Conservation (phyloP, 2,888 invertebrate species). For the Neuroscelio doddi region DNA sequence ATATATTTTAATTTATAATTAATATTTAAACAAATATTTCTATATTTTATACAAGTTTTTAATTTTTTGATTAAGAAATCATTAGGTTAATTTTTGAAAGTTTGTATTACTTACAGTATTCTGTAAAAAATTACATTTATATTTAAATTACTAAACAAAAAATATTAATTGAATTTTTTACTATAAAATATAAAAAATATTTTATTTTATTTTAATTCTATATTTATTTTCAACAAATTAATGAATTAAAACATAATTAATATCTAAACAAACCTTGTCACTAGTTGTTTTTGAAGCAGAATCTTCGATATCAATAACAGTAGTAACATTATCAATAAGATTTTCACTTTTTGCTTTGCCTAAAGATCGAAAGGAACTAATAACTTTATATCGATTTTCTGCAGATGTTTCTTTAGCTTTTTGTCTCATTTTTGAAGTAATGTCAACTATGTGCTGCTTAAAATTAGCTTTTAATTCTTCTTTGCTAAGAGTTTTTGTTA, state of each 20-base stretch:
- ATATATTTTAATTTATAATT: no score
- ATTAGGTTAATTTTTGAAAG: no score
- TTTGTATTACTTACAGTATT: no score
- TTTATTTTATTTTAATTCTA: no score
- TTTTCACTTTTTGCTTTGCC: conserved; percentile 52
- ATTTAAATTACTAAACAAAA: no score
- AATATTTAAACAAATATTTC: no score
- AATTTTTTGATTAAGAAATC: no score
- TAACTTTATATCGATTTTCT: conserved; percentile 76
- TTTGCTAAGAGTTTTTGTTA: conserved; percentile 71
- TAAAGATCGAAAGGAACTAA: conserved; percentile 75
- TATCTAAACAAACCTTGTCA: conserved; percentile 33
- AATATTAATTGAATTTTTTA: neutral
- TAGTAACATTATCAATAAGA: conserved; percentile 66
- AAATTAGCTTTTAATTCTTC: conserved; percentile 72
- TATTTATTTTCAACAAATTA: no score
- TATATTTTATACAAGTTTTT: no score
- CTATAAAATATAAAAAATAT: conserved; percentile 1
- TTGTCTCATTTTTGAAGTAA: conserved; percentile 72
- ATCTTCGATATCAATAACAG: conserved; percentile 77
- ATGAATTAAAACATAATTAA: no score
- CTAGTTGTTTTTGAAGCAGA: conserved; percentile 30
- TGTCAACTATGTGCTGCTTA: conserved; percentile 72
- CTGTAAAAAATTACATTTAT: no score
- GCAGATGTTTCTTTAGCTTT: conserved; percentile 72